Evolutionary conservation across 2,888 invertebrate species (phyloP).

Genomic region (Hyppa rectilinea): DNA sequence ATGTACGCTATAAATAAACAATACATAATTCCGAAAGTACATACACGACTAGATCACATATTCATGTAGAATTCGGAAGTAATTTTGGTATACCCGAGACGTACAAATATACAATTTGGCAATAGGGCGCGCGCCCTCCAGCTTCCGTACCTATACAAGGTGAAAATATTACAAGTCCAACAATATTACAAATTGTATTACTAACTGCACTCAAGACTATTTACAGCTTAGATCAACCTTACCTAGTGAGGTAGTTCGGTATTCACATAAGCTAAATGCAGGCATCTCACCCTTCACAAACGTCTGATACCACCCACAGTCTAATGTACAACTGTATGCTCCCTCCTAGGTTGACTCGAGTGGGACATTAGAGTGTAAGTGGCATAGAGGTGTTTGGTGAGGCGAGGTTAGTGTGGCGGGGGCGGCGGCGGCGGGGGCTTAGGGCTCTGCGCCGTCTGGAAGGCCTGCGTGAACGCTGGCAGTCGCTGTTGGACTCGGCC

Average conservation of each 20-base stretch:
- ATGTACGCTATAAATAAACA: conserved; percentile 88
- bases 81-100: conserved; percentile 88
- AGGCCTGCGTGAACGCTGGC: conserved; percentile 88
- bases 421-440: conserved; percentile 88
- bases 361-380: conserved; percentile 52
- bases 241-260: conserved; percentile 89
- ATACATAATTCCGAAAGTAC: conserved; percentile 90
- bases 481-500: conserved; percentile 78
- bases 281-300: conserved; percentile 69
- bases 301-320: conserved; percentile 53
- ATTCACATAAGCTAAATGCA: conserved; percentile 87
- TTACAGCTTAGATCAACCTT: conserved; percentile 88
- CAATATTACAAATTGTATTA: conserved; percentile 76
- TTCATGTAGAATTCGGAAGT: conserved; percentile 91
- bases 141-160: conserved; percentile 74
- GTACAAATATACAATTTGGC: conserved; percentile 88
- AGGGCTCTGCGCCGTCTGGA: conserved; percentile 87
- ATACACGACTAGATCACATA: conserved; percentile 91
- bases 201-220: conserved; percentile 84
- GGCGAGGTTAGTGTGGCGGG: conserved; percentile 82
- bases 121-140: conserved; percentile 76
- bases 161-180: conserved; percentile 77
- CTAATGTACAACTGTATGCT: conserved; percentile 55
- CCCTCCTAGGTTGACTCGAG: conserved; percentile 37
- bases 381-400: conserved; percentile 44